Base-by-base conservation (phyloP, 1,140 invertebrate species). In the Macrobrachium nipponense region DNA sequence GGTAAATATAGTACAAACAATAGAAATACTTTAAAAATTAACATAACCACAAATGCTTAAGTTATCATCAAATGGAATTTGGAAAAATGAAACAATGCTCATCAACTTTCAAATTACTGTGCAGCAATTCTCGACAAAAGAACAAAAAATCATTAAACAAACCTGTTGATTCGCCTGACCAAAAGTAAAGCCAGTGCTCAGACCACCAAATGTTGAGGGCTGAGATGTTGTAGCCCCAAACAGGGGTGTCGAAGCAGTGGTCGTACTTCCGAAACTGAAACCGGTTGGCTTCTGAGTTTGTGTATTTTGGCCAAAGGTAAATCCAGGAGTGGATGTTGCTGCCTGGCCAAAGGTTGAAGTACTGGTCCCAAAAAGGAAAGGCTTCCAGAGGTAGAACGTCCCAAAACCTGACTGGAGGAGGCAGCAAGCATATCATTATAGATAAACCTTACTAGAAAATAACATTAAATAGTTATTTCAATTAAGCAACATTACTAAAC, bases 371-470 rank as follows among this genome's bases (percentile, higher is more conserved):
- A 89, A 87, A 14, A 87, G 76, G 10, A 87, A 14, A 87, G 76
- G 10, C 85, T 80, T 23, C 88, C 85, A 20, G 85, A 77, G 27
- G 80, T 80, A 5, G 86, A 58, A 58, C 12, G 77, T 64, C 18
- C 84, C 88, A 85, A 89, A 89, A 14, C 88, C 88, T 87, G 77
- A 18, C n/a, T n/a, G n/a, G n/a, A n/a, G 23, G 80, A 43, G 12
- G 20, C 6, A 58, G 51, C 43, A 18, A 12, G 23, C 18, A 58
- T 58, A 58, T 61, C 72, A 73, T 36, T 17, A 12, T 23, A 66
- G 6, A 81, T 51, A 23, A 14, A 20, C 36, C 58, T 17, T 36
- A 36, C 27, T 36, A 4, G 27, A 36, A 36, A 36, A 36, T 36
- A 36, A 36, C 27, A 36, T 36, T 36, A 4, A 36, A 36, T 4